Percentiles rank a stretch among this genome's conserved stretches.
phyloP scores from a whole-genome alignment of 2,888 invertebrate species.

The Polydrusus pterygomalis region DNA sequence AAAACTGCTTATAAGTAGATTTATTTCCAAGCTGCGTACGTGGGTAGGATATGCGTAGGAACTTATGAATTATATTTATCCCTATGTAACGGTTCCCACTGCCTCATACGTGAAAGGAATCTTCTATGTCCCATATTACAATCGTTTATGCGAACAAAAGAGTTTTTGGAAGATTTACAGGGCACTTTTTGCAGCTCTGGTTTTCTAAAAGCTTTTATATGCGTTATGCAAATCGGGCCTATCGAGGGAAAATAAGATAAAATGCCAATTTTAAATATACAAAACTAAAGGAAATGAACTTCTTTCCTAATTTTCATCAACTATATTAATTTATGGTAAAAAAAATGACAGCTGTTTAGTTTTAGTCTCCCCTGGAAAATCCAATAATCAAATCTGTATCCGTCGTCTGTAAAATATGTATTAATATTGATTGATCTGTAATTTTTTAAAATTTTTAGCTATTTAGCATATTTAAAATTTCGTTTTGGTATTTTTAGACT shows the following conservation, averaged over 20 bases:
- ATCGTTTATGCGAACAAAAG: constrained; percentile 45
- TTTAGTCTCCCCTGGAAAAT: too few species aligned
- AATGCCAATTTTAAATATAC: constrained; percentile 24
- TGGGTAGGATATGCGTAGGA: constrained; percentile 30
- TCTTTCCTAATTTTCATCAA: too few species aligned
- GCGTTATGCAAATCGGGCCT: constrained; percentile 38
- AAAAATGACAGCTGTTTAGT: too few species aligned
- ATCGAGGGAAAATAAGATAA: constrained; percentile 12
- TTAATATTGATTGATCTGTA: too few species aligned
- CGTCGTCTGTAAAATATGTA: too few species aligned
- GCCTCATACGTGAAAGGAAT: constrained; percentile 43
- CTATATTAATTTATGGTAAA: too few species aligned
- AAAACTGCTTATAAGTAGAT: constrained; percentile 37
- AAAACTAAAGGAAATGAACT: not conserved
- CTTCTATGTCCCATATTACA: constrained; percentile 36
- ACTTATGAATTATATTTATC: constrained; percentile 40
- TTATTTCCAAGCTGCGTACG: constrained; percentile 37
- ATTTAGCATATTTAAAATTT: constrained; percentile 7
- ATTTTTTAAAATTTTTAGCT: constrained; percentile 21
- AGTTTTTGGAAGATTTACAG: constrained; percentile 45
- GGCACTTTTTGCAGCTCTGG: constrained; percentile 41
- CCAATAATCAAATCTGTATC: too few species aligned
- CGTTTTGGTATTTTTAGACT: constrained; percentile 3
- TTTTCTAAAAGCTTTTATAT: constrained; percentile 40
- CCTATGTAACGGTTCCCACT: constrained; percentile 28